These are phyloP conservation scores for Cylloceria caligata DNA, from an alignment of 2,888 invertebrate species.

Conservation along the genomic window DNA sequence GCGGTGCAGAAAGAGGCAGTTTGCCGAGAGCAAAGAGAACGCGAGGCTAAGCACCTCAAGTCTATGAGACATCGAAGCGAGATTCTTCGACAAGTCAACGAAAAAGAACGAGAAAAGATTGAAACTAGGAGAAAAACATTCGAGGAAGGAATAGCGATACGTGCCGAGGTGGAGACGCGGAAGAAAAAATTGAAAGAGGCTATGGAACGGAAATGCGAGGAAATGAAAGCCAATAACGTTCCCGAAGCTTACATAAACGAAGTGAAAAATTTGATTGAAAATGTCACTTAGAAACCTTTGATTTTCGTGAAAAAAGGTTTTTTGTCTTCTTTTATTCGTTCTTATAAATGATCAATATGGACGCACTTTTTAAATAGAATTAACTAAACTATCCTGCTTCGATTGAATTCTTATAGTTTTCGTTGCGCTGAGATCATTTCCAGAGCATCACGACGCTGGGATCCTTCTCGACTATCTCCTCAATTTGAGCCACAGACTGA, in stretches of 20 bases:
- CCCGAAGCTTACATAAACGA: conserved; percentile 87
- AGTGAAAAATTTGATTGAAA: conserved; percentile 80
- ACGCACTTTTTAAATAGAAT: conserved; percentile 54
- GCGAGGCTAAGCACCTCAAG: conserved; percentile 82
- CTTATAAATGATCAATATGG: conserved; percentile 7
- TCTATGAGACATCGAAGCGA: conserved; percentile 87
- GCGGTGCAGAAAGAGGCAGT: conserved; percentile 86
- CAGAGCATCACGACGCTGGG: conserved; percentile 92
- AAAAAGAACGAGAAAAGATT: conserved; percentile 89
- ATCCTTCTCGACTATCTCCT: conserved; percentile 93
- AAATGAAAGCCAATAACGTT: conserved; percentile 87
- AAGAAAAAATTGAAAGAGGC: conserved; percentile 85
- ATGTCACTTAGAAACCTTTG: conserved; percentile 72
- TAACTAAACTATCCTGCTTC: conserved; percentile 52
- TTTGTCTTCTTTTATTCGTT: conserved; percentile 10
- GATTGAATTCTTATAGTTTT: conserved; percentile 3
- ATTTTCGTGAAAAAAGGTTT: conserved; percentile 1
- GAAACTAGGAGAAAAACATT: conserved; percentile 87
- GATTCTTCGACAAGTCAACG: conserved; percentile 89
- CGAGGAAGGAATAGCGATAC: conserved; percentile 88
- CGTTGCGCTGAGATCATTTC: conserved; percentile 86
- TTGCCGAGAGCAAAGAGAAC: conserved; percentile 85
- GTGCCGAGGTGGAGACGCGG: conserved; percentile 87
- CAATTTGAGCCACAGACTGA: conserved; percentile 90
- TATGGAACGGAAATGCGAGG: conserved; percentile 86